Evolutionary conservation across 2,888 invertebrate species (phyloP).

Genomic region (Eupithecia abbreviata): DNA sequence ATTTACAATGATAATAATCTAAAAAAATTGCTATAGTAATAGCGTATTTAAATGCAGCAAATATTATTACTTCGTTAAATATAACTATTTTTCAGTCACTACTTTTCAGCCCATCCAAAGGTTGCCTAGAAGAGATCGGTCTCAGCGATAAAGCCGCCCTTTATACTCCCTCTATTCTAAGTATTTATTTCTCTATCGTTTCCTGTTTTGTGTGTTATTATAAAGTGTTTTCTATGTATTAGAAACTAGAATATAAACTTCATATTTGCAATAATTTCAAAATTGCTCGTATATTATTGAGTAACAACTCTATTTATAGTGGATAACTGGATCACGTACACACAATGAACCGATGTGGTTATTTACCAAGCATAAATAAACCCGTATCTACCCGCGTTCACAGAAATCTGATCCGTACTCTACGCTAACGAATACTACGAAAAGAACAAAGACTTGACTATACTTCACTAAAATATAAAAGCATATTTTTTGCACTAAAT

Average conservation of each 20-base stretch:
- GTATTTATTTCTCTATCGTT: no score
- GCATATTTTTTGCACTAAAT: no score
- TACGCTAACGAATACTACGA: not conserved
- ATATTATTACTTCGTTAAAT: not conserved
- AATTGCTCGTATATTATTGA: constrained; percentile 9
- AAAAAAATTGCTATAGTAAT: not conserved
- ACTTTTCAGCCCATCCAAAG: no score
- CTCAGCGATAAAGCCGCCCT: no score
- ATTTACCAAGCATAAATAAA: constrained; percentile 22
- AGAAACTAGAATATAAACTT: not conserved
- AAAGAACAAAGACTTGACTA: not conserved
- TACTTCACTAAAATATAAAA: no score
- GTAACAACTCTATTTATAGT: constrained; percentile 28
- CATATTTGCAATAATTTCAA: not conserved
- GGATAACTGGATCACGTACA: constrained; percentile 34
- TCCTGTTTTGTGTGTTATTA: no score
- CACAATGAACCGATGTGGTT: constrained; percentile 5
- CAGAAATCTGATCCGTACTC: not conserved
- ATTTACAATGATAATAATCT: not conserved
- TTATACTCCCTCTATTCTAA: no score
- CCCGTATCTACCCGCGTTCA: not conserved
- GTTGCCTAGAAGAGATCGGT: no score
- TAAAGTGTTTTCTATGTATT: not conserved
- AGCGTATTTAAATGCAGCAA: not conserved
- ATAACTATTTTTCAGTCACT: not conserved